Evolutionary conservation across 2,888 invertebrate species (phyloP), one percentile per base, ranked within the genome.

Genomic region (Caenorhabditis drosophilae): DNA sequence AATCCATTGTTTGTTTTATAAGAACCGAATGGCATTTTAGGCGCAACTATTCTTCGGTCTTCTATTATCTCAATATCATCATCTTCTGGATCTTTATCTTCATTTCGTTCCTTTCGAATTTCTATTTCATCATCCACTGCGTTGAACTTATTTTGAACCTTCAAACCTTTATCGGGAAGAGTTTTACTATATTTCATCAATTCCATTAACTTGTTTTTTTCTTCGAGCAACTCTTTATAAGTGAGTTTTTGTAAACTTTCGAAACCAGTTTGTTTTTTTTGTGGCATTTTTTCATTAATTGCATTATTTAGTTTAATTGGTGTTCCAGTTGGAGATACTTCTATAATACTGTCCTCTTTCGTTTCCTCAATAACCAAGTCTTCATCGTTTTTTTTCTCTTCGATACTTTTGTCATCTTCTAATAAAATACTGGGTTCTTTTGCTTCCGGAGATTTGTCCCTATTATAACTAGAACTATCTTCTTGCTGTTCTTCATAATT

Each of bases 61-160:
- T 61, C 54, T 18, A 51, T 41, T 20, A 55, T 34, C 23, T 66
- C 58, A 4, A 34, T 31, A 1, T 38, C 11, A 4, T 48, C 52
- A 15, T 45, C 49, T n/a, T n/a, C n/a, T 2, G 20, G 40, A 26
- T 27, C 23, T 50, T 54, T 18, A 26, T 41, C 34, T 18, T 59
- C 40, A 4, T 3, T 36, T 38, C n/a, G 1, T 1, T 22, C 31
- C 16, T 26, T 35, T 44, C 27, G 12, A 12, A 31, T 35, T 34
- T 48, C 67, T 3, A 60, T 22, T 15, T 57, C 60, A 23, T 67
- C 60, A 23, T 60, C 67, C 15, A 67, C 27, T 1, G 40, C 57
- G 34, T 56, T 35, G 34, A 60, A 57, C 12, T 67, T 40, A 12
- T 18, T 18, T 11, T 40, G 31, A 2, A 67, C 26, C 6, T 35